Conservation (phyloP, 2,888 invertebrate species). For the Sphecodes monilicornis region DNA sequence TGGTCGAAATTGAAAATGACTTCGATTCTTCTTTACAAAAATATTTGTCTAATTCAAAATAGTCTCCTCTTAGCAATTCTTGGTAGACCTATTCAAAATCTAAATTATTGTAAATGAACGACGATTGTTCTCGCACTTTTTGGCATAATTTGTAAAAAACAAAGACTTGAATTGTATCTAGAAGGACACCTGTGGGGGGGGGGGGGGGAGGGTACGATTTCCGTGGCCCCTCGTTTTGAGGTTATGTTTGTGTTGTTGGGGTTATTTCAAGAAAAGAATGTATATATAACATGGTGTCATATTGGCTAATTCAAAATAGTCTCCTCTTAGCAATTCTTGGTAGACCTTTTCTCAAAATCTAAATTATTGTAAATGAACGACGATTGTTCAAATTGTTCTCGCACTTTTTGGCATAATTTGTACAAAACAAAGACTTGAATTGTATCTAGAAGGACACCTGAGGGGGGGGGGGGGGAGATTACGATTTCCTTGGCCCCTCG, state of each 20-base stretch:
- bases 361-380: neutral
- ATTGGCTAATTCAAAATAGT: neutral
- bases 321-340: neutral
- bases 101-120: neutral
- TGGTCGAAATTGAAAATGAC: neutral
- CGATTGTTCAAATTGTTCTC: neutral
- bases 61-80: neutral
- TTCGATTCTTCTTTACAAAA: neutral
- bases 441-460: too few relatives aligned
- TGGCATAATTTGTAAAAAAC: too few relatives aligned
- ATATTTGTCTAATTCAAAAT: neutral
- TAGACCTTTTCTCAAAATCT: neutral
- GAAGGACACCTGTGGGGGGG: too few relatives aligned
- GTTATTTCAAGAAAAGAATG: too few relatives aligned
- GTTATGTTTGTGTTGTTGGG: too few relatives aligned
- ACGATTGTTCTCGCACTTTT: neutral
- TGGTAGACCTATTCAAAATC: neutral
- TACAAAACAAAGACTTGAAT: neutral
- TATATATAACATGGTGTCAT: too few relatives aligned
- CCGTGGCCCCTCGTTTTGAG: too few relatives aligned
- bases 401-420: neutral
- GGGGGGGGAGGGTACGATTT: too few relatives aligned
- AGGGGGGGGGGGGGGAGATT: too few relatives aligned
- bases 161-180: neutral
- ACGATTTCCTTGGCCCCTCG: too few relatives aligned